These are phyloP conservation scores for Pteropus alecto DNA, from an alignment of 2,113 vertebrate genomes.

Conservation along the genomic window DNA sequence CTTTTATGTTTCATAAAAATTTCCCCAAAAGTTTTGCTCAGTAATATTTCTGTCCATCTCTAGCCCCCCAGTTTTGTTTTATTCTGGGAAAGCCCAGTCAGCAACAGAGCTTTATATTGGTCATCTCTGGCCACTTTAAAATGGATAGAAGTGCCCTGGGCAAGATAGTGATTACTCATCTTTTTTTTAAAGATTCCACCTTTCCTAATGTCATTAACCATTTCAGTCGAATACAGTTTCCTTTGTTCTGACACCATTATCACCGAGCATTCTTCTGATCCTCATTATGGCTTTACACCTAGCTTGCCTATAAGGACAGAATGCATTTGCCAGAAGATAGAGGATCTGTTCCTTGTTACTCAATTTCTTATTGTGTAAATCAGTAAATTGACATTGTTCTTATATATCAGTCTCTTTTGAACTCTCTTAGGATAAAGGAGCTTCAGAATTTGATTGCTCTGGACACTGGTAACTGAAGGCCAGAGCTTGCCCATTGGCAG, in stretches of 20 bases:
- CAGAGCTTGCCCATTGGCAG: not conserved
- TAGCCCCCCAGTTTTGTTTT: not conserved
- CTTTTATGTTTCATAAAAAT: not conserved
- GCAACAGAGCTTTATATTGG: not conserved
- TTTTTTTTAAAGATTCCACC: not conserved
- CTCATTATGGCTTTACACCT: not conserved
- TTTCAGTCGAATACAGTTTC: not conserved
- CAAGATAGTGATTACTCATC: not conserved
- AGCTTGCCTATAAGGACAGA: not conserved
- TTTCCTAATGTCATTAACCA: not conserved
- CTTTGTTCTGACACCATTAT: not conserved
- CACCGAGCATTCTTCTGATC: not conserved
- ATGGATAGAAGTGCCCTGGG: not conserved
- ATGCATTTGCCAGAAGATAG: not conserved
- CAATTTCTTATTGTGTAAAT: not conserved
- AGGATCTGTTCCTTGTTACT: not conserved
- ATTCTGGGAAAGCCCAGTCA: not conserved
- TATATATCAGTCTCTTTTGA: not conserved
- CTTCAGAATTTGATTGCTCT: constrained; percentile 13
- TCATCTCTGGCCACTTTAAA: not conserved
- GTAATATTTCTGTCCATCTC: not conserved
- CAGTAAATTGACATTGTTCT: not conserved
- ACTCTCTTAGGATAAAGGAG: not conserved
- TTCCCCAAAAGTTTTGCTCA: not conserved
- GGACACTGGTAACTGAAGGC: not conserved